Base-by-base conservation (phyloP, 2,888 invertebrate genomes). In the Brachyptera putata region DNA sequence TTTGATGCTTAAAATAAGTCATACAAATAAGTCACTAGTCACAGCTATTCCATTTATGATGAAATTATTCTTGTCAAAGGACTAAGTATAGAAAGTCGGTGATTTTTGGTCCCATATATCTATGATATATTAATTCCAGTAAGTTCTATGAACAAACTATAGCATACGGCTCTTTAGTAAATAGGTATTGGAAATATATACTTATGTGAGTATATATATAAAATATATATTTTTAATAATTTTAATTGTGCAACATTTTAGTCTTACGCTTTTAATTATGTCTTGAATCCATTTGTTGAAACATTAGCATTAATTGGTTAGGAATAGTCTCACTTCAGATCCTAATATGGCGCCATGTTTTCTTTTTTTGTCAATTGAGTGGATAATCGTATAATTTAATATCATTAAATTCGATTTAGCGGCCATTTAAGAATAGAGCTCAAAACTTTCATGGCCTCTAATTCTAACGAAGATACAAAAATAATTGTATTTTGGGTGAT, bases 41-140 rank as follows among this genome's bases (percentile, higher is more conserved):
- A 16, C 34, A 3, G 11, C 11, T 53, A 16, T 34, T 53, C 34
- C 34, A 34, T 3, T 34, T 36, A 21, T 7, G 36, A 36, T 13
- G 22, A 18, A 21, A 53, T 30, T 41, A 36, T 18, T 36, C 16
- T 30, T 53, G 34, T 16, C 18, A 22, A 13, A 34, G 22, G 36
- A 18, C 18, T 36, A 9, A 16, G 43, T 60, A 57, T 63, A 57
- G 63, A 75, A 75, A 79, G 78, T 79, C 79, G 82, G 86, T 86
- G 85, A 85, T 84, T 84, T 84, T 89, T 87, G 83, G 86, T 88
- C 89, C 90, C 90, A 93, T 93, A 93, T 93, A 93, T 93, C 93
- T 90, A 92, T 93, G 93, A 93, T 93, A 93, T 93, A 92, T 92
- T 85, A 84, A 77, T 76, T 77, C 79, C 81, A 81, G 92, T 93